Evolutionary conservation across 1,140 invertebrate genomes (phyloP), one percentile per base, ranked within the genome.

Genomic region (Drosophila willistoni): DNA sequence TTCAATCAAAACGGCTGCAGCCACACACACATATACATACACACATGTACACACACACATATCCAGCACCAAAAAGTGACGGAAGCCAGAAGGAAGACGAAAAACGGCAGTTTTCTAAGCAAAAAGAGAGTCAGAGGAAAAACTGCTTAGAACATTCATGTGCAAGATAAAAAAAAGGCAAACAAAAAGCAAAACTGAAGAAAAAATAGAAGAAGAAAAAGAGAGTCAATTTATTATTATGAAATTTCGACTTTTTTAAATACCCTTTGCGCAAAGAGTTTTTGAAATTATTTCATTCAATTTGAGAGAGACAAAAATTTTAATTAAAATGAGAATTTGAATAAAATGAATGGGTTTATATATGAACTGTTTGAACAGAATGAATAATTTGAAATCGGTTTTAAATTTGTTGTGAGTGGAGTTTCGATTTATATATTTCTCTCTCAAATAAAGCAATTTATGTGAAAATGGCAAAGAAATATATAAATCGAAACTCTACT

Each of bases 1-100:
- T 83, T 41, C 73, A 73, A 81, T 85, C 77, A 85, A 74, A 77
- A 75, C 55, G 47, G 64, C 54, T 65, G 63, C 60, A 64, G 25
- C n/a, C 44, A 54, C 9, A 36, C 25, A 36, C 44, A 33, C 36
- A 39, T 2, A 39, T 2, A 13, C 2, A 39, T 7, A 51, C 41
- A 63, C 1, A 13, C n/a, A 25, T 4, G 5, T 4, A 13, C 10
- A 13, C 10, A 39, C n/a, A 54, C 42, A 63, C 1, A 13, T 14
- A 29, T 6, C 2, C 29, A 25, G 22, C 4, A 4, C 4, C 14
- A 14, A 17, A 4, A 9, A 34, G 34, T 12, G n/a, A 22, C 2
- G 3, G 17, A 22, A 19, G 29, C 29, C 29, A 47, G 44, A 51
- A 2, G 17, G 19, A 47, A 22, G 44, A 10, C 2, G 17, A 51